Evolutionary conservation across 2,888 invertebrate species (phyloP), one percentile per base, ranked within the genome.

Genomic region (Steinernema hermaphroditum): DNA sequence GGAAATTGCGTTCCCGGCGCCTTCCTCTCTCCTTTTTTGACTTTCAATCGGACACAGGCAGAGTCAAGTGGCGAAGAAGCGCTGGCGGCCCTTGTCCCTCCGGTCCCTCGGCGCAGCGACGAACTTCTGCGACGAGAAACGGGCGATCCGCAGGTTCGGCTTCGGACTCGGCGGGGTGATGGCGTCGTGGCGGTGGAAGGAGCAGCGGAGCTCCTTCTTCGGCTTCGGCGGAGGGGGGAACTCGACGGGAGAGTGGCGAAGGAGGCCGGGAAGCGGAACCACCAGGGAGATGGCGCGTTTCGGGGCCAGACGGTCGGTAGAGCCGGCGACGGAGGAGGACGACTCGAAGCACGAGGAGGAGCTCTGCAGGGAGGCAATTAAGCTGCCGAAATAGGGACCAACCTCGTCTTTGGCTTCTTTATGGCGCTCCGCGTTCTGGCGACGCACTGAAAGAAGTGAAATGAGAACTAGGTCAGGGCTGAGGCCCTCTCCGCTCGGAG

Each of bases 111-210:
- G 27, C 14, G 16, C 16, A 16, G 9, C 32, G 32, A 62, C 62
- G n/a, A 62, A 62, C 62, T 62, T 62, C 16, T 62, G 29, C 34
- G 62, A 1, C 9, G 32, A 32, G 32, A 62, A 62, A 2, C 62
- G 27, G 32, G 62, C 22, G 62, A 62, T 62, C 2, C 62, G 6
- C 32, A 62, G 6, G 27, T 4, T 9, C 29, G 62, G 27, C 32
- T 16, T 6, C 19, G 62, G 29, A 6, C 32, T 22, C 32, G 29
- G 32, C 29, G 62, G 29, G 8, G 16, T 16, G 2, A 62, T 62
- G 4, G 29, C 62, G 62, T 62, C 62, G 12, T 27, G 62, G 62
- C 62, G 62, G 32, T 62, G 62, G 34, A 62, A 62, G 16, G 62
- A 62, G 32, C 62, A 62, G 4, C 62, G 22, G 12, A 62, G 62